Conservation (phyloP, 2,888 invertebrate genomes). For the Chymomyza procnemis region DNA sequence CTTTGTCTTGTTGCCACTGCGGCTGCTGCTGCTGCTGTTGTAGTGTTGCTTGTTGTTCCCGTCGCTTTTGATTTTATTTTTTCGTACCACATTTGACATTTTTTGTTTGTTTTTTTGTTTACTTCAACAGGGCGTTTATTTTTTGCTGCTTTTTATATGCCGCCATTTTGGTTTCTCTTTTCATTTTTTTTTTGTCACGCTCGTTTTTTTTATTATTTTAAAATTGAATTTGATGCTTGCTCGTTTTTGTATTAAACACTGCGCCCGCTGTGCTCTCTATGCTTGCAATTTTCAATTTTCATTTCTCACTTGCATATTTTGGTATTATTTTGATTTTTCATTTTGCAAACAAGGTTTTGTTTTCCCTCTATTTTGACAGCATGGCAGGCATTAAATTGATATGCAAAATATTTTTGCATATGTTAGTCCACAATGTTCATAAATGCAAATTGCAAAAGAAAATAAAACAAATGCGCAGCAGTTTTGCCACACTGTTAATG, state of each 20-base stretch:
- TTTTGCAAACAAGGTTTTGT: too few relatives aligned
- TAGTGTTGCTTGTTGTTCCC: too few relatives aligned
- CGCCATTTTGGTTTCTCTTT: neutral
- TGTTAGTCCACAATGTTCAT: conserved; percentile 14
- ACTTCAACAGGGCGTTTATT: neutral
- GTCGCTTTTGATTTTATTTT: conserved; percentile 1
- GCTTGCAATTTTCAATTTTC: neutral
- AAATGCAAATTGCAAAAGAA: conserved; percentile 33
- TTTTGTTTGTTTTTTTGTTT: neutral
- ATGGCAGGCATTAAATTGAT: conserved; percentile 23
- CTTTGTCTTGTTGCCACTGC: neutral
- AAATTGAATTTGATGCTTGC: conserved; percentile 41
- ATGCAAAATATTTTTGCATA: conserved; percentile 31
- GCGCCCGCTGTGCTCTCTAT: neutral
- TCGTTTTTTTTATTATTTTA: conserved; percentile 5
- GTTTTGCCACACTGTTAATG: neutral
- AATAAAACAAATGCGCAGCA: conserved; percentile 8
- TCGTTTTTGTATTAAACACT: neutral
- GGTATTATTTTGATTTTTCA: neutral
- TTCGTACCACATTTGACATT: neutral
- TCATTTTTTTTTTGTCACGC: neutral
- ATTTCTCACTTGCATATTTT: neutral
- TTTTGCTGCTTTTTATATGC: neutral
- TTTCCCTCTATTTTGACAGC: neutral
- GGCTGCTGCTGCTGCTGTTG: neutral